These are phyloP conservation scores for Subanguina moxae DNA, from an alignment of 1,140 invertebrate species.

Conservation along the genomic window DNA sequence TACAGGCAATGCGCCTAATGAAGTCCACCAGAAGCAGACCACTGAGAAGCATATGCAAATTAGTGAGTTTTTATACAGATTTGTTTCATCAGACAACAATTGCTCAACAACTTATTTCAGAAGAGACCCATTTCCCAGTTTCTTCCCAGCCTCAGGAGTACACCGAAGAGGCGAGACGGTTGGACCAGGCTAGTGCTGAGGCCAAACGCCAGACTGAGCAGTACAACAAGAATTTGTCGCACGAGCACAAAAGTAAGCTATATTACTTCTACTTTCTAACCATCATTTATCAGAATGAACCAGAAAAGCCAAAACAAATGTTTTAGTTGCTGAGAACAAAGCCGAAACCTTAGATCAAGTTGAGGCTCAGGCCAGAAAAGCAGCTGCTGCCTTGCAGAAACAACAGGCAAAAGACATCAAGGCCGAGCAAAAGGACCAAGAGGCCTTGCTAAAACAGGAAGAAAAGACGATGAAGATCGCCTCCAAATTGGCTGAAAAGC, in stretches of 20 bases:
- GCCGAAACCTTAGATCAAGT: not conserved
- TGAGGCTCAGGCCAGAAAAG: not conserved
- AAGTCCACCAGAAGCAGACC: too few relatives aligned
- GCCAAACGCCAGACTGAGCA: not conserved
- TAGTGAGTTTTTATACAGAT: too few relatives aligned
- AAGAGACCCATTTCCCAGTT: not conserved
- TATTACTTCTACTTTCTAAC: not conserved
- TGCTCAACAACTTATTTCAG: not conserved
- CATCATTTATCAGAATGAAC: not conserved
- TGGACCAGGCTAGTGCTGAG: conserved; percentile 1
- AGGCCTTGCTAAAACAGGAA: not conserved
- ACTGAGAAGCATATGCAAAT: too few relatives aligned
- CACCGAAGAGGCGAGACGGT: not conserved
- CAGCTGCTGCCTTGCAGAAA: not conserved
- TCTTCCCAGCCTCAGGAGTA: conserved; percentile 8
- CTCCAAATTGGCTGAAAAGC: not conserved
- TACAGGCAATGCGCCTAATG: too few relatives aligned
- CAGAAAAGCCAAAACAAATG: not conserved
- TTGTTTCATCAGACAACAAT: too few relatives aligned
- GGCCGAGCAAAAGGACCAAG: not conserved
- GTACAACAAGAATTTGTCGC: not conserved
- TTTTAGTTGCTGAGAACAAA: not conserved
- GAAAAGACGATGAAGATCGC: not conserved
- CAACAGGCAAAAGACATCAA: conserved; percentile 3
- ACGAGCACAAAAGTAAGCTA: not conserved